Evolutionary conservation across 2,113 vertebrate genomes (phyloP).

Genomic region (Eulacestoma nigropectus): DNA sequence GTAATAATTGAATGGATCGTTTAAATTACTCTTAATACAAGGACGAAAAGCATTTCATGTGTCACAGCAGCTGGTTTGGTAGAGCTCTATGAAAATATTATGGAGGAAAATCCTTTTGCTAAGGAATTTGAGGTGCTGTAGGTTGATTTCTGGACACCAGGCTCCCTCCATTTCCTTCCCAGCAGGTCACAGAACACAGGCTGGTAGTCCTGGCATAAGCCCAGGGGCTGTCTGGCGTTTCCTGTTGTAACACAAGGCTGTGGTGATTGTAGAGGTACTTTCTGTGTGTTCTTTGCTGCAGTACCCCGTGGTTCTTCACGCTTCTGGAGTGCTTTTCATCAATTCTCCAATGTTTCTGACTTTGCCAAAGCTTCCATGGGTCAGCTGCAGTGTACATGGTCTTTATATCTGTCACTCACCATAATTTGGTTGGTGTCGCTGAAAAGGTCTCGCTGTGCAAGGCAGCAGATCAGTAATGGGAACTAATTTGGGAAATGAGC

Average conservation of each 20-base stretch:
- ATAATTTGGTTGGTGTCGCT: rapidly evolving
- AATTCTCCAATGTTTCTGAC: not conserved
- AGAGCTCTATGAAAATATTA: not conserved
- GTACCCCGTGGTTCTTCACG: not conserved
- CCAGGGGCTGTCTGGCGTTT: not conserved
- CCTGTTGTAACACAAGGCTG: no score
- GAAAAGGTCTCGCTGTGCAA: not conserved
- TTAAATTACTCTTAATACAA: not conserved
- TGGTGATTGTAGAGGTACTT: not conserved
- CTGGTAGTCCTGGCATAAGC: not conserved
- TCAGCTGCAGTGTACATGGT: not conserved
- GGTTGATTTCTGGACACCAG: not conserved
- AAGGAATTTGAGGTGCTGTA: not conserved
- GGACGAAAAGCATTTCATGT: not conserved
- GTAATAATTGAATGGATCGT: conserved; percentile 27
- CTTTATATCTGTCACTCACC: not conserved
- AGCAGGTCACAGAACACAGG: not conserved
- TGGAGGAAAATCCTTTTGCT: not conserved
- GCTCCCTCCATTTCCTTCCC: not conserved
- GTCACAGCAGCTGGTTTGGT: not conserved
- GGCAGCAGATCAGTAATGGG: not conserved
- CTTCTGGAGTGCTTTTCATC: not conserved
- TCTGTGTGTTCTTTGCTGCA: not conserved
- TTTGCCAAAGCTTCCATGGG: not conserved
- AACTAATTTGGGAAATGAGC: not conserved